Percentiles rank a stretch among this genome's conserved stretches.
These are phyloP conservation scores for Aphelenchoides bicaudatus DNA, from an alignment of 2,888 invertebrate genomes.

Conservation along the genomic window DNA sequence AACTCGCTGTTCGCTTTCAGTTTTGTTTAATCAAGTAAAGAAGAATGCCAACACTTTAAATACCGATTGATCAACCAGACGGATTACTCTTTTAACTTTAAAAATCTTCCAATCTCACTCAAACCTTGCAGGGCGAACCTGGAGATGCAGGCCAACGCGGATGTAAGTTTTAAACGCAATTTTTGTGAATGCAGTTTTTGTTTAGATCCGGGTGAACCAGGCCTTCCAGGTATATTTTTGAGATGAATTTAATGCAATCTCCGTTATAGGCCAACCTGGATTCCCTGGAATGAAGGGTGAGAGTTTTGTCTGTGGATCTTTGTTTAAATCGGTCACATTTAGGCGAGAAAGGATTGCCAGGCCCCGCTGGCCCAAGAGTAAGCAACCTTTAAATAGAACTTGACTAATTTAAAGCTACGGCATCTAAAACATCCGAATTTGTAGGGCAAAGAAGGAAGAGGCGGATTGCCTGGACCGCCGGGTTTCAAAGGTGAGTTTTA, in stretches of 20 bases:
- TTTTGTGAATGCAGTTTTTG: conserved; percentile 48
- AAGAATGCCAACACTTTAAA: background rate
- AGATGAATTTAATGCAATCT: too few relatives aligned
- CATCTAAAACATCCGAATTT: conserved; percentile 9
- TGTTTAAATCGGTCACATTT: too few relatives aligned
- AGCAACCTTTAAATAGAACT: conserved; percentile 28
- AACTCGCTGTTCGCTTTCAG: too few relatives aligned
- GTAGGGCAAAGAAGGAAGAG: conserved; percentile 59
- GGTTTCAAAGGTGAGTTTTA: conserved; percentile 56
- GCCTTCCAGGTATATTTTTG: conserved; percentile 61
- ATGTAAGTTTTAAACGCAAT: conserved; percentile 64
- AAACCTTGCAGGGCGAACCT: conserved; percentile 54
- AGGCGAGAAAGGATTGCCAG: conserved; percentile 65
- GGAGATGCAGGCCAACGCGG: conserved; percentile 57
- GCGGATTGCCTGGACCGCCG: conserved; percentile 57
- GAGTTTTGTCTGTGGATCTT: conserved; percentile 61
- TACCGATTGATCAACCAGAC: background rate
- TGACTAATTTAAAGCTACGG: background rate
- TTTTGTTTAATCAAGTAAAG: too few relatives aligned
- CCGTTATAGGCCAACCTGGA: conserved; percentile 65
- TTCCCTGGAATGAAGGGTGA: conserved; percentile 62
- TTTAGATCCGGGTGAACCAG: conserved; percentile 66
- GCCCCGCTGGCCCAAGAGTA: conserved; percentile 70
- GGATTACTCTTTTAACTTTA: background rate
- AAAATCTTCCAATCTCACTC: background rate